phyloP scores from a whole-genome alignment of 1,140 invertebrate genomes.

The Brachionus plicatilis region DNA sequence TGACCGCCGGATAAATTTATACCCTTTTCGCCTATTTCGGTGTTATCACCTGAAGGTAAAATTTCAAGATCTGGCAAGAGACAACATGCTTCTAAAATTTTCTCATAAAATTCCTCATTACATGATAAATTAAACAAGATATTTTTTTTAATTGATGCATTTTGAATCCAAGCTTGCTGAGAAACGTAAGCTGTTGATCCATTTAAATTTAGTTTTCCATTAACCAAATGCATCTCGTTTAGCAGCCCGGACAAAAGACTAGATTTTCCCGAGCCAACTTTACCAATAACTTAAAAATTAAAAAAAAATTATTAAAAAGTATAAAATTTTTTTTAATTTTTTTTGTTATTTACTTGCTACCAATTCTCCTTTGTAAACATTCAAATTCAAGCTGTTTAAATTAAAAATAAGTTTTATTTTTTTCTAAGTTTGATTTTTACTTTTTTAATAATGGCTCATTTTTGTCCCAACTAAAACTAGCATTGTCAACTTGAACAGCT shows the following conservation, averaged over 20 bases:
- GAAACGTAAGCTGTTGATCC: conserved; percentile 67
- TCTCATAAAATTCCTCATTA: conserved; percentile 58
- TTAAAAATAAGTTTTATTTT: neutral
- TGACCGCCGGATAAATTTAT: conserved; percentile 52
- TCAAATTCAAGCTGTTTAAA: conserved; percentile 12
- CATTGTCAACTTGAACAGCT: conserved; percentile 6
- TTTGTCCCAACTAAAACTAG: conserved; percentile 17
- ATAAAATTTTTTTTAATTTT: neutral
- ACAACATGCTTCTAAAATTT: conserved; percentile 52
- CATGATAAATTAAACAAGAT: conserved; percentile 62
- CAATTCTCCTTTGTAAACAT: conserved; percentile 49
- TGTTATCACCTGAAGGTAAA: conserved; percentile 39
- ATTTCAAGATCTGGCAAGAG: conserved; percentile 49
- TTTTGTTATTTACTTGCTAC: conserved; percentile 61
- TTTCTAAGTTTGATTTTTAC: neutral
- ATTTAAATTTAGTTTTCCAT: conserved; percentile 65
- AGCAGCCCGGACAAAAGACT: conserved; percentile 78
- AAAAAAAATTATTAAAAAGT: neutral
- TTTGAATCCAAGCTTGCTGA: conserved; percentile 66
- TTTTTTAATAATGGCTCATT: neutral
- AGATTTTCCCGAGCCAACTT: conserved; percentile 82
- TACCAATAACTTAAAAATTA: conserved; percentile 64
- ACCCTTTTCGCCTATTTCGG: conserved; percentile 44
- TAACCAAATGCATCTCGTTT: conserved; percentile 78
- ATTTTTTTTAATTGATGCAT: conserved; percentile 65